Percentiles rank a stretch among this genome's conserved stretches.
Conservation (phyloP, 2,113 vertebrate species). For the Zosterops japonicus region DNA sequence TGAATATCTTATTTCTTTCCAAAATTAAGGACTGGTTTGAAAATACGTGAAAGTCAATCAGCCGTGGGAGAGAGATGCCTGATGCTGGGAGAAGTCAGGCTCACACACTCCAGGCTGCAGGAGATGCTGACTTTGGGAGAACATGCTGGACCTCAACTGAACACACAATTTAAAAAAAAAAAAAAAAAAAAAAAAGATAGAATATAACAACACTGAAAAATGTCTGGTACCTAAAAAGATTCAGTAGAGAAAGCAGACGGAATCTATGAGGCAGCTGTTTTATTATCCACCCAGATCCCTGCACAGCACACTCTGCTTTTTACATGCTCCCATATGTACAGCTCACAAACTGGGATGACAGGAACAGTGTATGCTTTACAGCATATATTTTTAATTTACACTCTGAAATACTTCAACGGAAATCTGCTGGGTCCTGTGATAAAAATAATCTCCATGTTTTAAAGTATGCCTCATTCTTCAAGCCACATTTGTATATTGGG, state of each 20-base stretch:
- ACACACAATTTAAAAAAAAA: not conserved
- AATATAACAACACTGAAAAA: slow-evolving; percentile 39
- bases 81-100: not conserved
- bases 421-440: slow-evolving; percentile 51
- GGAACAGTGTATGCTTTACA: slow-evolving; percentile 46
- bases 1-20: not conserved
- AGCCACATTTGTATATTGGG: not conserved
- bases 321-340: slow-evolving; percentile 48
- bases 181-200: not conserved
- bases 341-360: slow-evolving; percentile 60
- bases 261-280: slow-evolving; percentile 53
- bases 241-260: slow-evolving; percentile 33
- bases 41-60: not conserved
- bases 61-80: not conserved
- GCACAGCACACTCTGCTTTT: slow-evolving; percentile 22
- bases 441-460: slow-evolving; percentile 50
- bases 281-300: slow-evolving; percentile 48
- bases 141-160: not conserved
- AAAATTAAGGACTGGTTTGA: not conserved
- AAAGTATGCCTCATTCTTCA: slow-evolving; percentile 15
- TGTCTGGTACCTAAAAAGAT: slow-evolving; percentile 58
- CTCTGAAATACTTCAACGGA: slow-evolving; percentile 35
- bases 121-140: not conserved
- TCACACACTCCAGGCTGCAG: not conserved
- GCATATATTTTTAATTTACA: slow-evolving; percentile 61